phyloP scores from a whole-genome alignment of 2,888 invertebrate species.

The Piscicola geometra region DNA sequence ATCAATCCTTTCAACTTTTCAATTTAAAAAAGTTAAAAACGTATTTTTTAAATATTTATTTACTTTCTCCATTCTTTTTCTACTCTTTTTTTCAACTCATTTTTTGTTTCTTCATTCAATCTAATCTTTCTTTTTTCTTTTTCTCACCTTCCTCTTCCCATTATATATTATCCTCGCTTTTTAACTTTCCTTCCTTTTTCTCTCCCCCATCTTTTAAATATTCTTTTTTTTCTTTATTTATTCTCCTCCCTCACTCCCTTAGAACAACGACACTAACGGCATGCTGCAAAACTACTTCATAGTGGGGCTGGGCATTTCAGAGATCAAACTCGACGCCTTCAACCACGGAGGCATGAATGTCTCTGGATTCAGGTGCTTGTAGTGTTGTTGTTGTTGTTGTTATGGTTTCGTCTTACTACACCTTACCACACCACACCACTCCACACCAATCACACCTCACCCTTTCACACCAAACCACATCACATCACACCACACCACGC shows the following conservation, averaged over 20 bases:
- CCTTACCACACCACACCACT: no score
- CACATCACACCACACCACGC: background rate
- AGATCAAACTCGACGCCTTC: slow-evolving; percentile 41
- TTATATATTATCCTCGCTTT: background rate
- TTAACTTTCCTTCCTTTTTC: background rate
- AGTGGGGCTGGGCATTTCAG: slow-evolving; percentile 46
- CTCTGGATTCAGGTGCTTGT: slow-evolving; percentile 41
- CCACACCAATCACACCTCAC: no score
- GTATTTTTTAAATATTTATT: background rate
- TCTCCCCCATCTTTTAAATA: background rate
- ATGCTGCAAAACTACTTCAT: slow-evolving; percentile 40
- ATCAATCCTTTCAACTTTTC: background rate
- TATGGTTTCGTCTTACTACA: no score
- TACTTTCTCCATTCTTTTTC: background rate
- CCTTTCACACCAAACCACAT: background rate
- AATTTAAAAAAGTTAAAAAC: background rate
- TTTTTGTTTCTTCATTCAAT: slow-evolving; percentile 39
- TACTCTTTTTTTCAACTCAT: slow-evolving; percentile 33
- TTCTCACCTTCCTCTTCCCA: slow-evolving; percentile 34
- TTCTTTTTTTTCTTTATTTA: no score
- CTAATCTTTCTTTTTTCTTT: slow-evolving; percentile 43
- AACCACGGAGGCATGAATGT: slow-evolving; percentile 43
- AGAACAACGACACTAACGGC: slow-evolving; percentile 39
- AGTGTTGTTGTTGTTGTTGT: slow-evolving; percentile 27
- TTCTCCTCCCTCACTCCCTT: background rate